Evolutionary conservation across 1,140 invertebrate species (phyloP).

Genomic region (Globodera rostochiensis): DNA sequence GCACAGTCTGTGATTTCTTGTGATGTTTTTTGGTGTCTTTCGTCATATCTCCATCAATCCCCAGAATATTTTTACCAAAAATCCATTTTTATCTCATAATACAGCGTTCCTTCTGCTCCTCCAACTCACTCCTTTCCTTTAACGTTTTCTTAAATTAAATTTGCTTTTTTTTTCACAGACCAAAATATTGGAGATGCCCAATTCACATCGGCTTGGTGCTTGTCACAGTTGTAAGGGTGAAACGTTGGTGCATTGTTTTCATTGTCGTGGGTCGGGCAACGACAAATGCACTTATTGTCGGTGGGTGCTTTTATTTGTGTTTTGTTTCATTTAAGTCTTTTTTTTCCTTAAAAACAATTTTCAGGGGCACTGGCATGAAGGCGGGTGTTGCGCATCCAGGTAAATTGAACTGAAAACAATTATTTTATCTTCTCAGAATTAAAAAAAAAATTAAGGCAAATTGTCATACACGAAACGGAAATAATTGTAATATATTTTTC

Average conservation of each 20-base stretch:
- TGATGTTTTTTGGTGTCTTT: too few species aligned
- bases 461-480: too few species aligned
- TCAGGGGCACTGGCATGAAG: conserved; percentile 65
- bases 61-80: too few species aligned
- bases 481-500: not conserved
- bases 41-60: too few species aligned
- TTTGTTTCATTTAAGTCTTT: not conserved
- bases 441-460: conserved; percentile 1
- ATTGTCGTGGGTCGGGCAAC: conserved; percentile 61
- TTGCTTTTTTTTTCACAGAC: conserved; percentile 44
- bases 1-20: conserved; percentile 8
- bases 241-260: conserved; percentile 62
- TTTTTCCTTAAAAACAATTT: conserved; percentile 12
- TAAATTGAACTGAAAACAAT: not conserved
- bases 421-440: too few species aligned
- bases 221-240: conserved; percentile 59
- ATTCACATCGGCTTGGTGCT: conserved; percentile 45
- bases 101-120: not conserved
- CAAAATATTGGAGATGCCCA: conserved; percentile 63
- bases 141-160: not conserved
- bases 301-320: conserved; percentile 38
- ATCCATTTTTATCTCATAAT: too few species aligned
- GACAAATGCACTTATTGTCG: conserved; percentile 64
- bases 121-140: conserved; percentile 24
- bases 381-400: conserved; percentile 49